phyloP scores from a whole-genome alignment of 2,888 invertebrate species.

The Caenorhabditis angaria region DNA sequence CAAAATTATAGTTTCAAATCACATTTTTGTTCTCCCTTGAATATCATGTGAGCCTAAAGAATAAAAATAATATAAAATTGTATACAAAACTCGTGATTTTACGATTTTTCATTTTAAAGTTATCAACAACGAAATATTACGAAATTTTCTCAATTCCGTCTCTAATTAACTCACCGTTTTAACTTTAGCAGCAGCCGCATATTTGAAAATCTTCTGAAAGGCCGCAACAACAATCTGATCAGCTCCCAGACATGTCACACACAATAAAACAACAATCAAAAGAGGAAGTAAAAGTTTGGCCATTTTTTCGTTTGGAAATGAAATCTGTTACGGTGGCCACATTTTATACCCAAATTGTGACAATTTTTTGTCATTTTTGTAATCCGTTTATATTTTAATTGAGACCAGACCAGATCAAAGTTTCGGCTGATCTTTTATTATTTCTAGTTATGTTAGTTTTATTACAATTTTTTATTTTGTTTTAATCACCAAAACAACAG shows the following conservation, averaged over 20 bases:
- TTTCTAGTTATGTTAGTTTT: not conserved
- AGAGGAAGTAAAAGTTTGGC: not conserved
- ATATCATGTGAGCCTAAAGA: slow-evolving; percentile 9
- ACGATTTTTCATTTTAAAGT: slow-evolving; percentile 13
- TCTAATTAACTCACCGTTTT: slow-evolving; percentile 13
- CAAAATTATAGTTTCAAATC: slow-evolving; percentile 6
- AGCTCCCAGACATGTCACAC: not conserved
- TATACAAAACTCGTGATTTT: too few relatives aligned
- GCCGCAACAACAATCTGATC: slow-evolving; percentile 18
- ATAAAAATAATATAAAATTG: too few relatives aligned
- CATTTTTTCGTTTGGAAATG: too few relatives aligned
- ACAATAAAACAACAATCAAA: not conserved
- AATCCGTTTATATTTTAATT: too few relatives aligned
- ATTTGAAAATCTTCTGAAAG: slow-evolving; percentile 17
- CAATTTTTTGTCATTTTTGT: too few relatives aligned
- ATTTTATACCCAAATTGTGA: too few relatives aligned
- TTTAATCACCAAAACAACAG: slow-evolving; percentile 3
- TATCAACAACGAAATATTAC: slow-evolving; percentile 1
- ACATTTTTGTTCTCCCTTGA: slow-evolving; percentile 4
- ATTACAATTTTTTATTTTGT: not conserved
- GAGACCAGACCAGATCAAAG: not conserved
- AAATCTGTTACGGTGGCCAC: too few relatives aligned
- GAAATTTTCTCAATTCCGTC: not conserved
- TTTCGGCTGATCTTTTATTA: slow-evolving; percentile 1
- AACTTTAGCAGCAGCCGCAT: slow-evolving; percentile 19